Base-by-base conservation (phyloP, 2,888 invertebrate species). In the Crocallis elinguaria region DNA sequence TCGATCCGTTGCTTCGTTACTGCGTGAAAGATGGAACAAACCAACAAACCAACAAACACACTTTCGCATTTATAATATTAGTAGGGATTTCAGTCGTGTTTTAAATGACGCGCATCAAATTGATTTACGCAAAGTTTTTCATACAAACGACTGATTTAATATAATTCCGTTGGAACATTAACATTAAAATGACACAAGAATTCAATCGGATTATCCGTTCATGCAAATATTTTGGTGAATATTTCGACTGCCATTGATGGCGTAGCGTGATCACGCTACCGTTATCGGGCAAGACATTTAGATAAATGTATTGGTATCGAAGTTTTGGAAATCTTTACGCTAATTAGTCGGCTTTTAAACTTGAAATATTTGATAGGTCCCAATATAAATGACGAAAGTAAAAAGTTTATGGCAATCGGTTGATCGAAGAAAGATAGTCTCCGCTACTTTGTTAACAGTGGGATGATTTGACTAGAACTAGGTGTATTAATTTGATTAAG, bases 261-360 rank as follows among this genome's bases (percentile, higher is more conserved):
- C n/a, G n/a, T n/a, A n/a, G n/a, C n/a, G n/a, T n/a, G n/a, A n/a
- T 65, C 61, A 57, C 55, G 68, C 68, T 63, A 67, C 72, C 68
- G 66, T 67, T 73, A 55, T 21, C 16, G 11, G n/a, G 41, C 27
- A 35, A 37, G 32, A 29, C 39, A 14, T 46, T 29, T 35, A 42
- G 42, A 49, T 53, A 52, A 55, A 63, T 54, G 11, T 23, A 23
- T 43, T 0, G 19, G 49, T 61, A 55, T 60, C 32, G 39, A 41
- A 30, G 48, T 33, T 53, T 37, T 48, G n/a, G 48, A 48, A 49
- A 57, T 43, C 36, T 54, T 39, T 43, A 49, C 29, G 42, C 42
- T 59, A 58, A 57, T 61, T 52, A 61, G 51, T 41, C 33, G 53
- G 45, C 56, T 42, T 51, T 35, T 33, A 49, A 48, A 12, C n/a